Percentiles rank a stretch among this genome's conserved stretches.
Conservation (phyloP, 2,113 vertebrate species). For the Phalacrocorax brasilianus region DNA sequence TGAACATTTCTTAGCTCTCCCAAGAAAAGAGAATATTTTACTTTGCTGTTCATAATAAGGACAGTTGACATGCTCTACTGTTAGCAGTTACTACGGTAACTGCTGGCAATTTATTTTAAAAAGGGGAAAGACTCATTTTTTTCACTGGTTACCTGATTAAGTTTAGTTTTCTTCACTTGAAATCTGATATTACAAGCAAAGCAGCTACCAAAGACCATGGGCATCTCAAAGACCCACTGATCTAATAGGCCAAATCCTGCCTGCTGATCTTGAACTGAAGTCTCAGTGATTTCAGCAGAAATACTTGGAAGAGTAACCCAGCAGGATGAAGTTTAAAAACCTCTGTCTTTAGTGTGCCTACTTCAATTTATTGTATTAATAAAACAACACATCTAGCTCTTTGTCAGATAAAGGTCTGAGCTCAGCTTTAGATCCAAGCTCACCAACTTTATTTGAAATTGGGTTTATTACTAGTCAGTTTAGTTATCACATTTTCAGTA, state of each 20-base stretch:
- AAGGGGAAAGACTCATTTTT: constrained; percentile 23
- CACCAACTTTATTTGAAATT: neutral
- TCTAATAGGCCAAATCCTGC: neutral
- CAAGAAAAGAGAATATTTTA: constrained; percentile 62
- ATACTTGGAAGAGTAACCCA: neutral
- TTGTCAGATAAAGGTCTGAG: neutral
- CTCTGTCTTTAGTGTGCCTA: neutral
- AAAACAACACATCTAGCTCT: neutral
- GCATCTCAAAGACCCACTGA: neutral
- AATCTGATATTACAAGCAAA: neutral
- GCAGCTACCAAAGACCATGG: neutral
- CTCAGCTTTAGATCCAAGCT: neutral
- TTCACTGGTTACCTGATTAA: constrained; percentile 33
- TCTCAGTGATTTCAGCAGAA: neutral
- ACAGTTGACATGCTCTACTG: constrained; percentile 49
- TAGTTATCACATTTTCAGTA: neutral
- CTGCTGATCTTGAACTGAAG: neutral
- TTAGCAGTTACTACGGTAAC: constrained; percentile 72
- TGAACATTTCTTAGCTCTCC: constrained; percentile 2
- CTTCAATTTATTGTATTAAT: neutral
- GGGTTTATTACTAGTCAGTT: neutral
- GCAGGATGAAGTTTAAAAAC: neutral
- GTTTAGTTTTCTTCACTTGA: constrained; percentile 43
- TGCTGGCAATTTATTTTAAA: constrained; percentile 50
- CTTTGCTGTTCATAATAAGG: constrained; percentile 53